These are phyloP conservation scores for Aelia acuminata DNA, from an alignment of 2,888 invertebrate species.

Conservation along the genomic window DNA sequence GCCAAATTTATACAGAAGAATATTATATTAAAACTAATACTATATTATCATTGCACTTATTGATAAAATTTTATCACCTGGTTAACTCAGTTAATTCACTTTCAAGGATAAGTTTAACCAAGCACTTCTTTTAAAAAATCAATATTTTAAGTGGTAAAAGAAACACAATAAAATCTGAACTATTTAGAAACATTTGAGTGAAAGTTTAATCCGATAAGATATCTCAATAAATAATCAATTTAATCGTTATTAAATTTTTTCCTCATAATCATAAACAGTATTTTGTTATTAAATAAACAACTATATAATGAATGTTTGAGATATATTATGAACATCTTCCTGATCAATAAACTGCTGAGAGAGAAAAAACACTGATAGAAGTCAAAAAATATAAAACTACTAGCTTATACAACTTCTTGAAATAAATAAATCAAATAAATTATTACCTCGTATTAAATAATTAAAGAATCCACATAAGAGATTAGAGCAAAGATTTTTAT, in stretches of 20 bases:
- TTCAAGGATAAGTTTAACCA: neutral
- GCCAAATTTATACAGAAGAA: neutral
- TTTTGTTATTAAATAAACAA: too few relatives aligned
- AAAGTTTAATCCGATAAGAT: neutral
- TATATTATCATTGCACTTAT: slow-evolving; percentile 1
- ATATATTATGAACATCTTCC: too few relatives aligned
- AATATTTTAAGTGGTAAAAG: neutral
- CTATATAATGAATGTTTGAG: too few relatives aligned
- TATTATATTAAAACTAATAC: neutral
- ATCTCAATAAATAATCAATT: neutral
- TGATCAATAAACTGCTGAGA: too few relatives aligned
- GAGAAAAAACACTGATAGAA: too few relatives aligned
- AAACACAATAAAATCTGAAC: too few relatives aligned
- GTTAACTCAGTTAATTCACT: neutral
- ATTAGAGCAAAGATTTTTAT: neutral
- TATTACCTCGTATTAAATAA: neutral
- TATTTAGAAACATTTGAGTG: neutral
- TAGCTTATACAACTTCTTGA: too few relatives aligned
- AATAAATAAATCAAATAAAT: neutral
- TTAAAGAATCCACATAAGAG: neutral
- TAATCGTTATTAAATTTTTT: neutral
- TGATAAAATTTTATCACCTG: neutral
- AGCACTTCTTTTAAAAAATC: neutral
- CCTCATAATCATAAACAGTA: too few relatives aligned
- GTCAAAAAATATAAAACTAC: too few relatives aligned